Base-by-base conservation (phyloP, 1,140 invertebrate species). In the Dreissena rostriformis region DNA sequence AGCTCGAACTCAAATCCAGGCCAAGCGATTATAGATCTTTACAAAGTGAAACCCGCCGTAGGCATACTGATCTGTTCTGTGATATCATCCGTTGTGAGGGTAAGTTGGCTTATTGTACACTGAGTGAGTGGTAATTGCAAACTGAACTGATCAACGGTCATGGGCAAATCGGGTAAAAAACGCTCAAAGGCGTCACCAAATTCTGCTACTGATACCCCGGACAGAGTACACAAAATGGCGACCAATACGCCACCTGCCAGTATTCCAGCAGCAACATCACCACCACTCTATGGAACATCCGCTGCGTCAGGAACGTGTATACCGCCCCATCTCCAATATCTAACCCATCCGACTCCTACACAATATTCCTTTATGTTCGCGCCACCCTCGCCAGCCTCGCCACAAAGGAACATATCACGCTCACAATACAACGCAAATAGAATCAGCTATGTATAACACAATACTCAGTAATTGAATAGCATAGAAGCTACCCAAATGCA, bases 311-410 rank as follows among this genome's bases (percentile, higher is more conserved):
- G 66, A 22, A 1, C 66, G 17, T 72, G 1, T 19, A 72, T 72
- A 51, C 70, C 70, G 12, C 70, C 51, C 14, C 70, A 72, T 39
- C 24, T 72, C 39, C 51, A 72, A 24, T 72, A 51, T n/a, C 29
- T 72, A 8, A 68, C 39, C 39, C 39, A 39, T 5, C 39, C 2
- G 39, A 39, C 39, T 11, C 66, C 66, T 6, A 68, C 66, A 12
- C 17, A 24, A 72, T 52, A 72, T 14, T 1, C 11, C 11, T 51
- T 49, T 5, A 72, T 51, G 28, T n/a, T 11, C 8, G 39, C 70
- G 24, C 70, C n/a, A n/a, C n/a, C n/a, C n/a, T n/a, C n/a, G n/a
- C n/a, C 70, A 39, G 4, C 6, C 52, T 22, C n/a, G 28, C 22
- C 39, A 22, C 51, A 72, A 51, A n/a, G 8, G 5, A 8, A 8